Conservation (phyloP, 1,140 invertebrate genomes). For the Heterodera carotae region DNA sequence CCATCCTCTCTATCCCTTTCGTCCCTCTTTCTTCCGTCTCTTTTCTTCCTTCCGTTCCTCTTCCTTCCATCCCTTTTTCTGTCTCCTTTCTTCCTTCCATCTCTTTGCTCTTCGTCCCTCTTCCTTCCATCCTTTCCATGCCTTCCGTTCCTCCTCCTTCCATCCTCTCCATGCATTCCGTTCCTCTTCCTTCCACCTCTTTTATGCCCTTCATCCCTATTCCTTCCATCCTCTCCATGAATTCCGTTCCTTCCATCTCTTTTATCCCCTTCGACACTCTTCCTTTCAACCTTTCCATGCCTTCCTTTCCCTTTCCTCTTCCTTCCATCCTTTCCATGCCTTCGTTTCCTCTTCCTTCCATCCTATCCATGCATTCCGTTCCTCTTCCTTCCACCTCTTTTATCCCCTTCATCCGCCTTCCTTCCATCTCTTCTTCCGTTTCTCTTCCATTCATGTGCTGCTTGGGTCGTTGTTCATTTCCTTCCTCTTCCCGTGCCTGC, state of each 20-base stretch:
- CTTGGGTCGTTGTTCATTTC: constrained; percentile 1
- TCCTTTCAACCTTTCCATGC: not conserved
- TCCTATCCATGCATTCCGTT: too few relatives aligned
- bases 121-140: constrained; percentile 1
- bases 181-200: not conserved
- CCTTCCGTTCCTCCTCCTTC: not conserved
- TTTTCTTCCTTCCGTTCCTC: constrained; percentile 9
- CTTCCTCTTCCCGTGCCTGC: not conserved
- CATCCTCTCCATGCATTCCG: not conserved
- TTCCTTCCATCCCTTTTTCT: not conserved
- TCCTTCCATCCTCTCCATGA: not conserved
- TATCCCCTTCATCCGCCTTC: not conserved
- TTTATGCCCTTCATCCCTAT: not conserved
- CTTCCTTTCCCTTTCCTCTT: not conserved
- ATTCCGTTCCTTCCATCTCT: not conserved
- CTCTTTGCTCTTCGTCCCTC: too few relatives aligned
- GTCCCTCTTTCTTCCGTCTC: not conserved
- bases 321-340: not conserved
- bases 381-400: not conserved
- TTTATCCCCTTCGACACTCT: not conserved
- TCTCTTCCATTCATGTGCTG: constrained; percentile 1
- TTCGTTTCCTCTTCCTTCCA: not conserved
- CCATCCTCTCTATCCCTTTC: not conserved
- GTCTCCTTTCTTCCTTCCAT: not conserved
- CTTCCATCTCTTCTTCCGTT: constrained; percentile 6